A percentile compares a stretch with the other conserved stretches of the same genome.
Conservation (phyloP, 2,888 invertebrate species). For the Hoplodrina blanda region DNA sequence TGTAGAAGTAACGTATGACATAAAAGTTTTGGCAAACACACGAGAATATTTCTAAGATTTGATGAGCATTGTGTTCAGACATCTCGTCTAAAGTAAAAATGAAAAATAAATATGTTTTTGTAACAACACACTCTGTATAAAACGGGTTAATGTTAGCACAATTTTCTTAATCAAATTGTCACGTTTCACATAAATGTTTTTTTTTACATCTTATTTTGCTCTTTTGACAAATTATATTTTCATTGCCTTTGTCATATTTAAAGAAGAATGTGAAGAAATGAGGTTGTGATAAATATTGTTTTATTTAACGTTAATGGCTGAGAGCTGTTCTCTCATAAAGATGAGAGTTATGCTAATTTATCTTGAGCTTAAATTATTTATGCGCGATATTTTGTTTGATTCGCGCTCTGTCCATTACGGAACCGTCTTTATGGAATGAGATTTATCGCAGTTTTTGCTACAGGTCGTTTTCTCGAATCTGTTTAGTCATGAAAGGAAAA, state of each 20-base stretch:
- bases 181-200: conserved; percentile 40
- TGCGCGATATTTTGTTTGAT: conserved; percentile 55
- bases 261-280: conserved; percentile 63
- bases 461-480: conserved; percentile 42
- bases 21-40: conserved; percentile 42
- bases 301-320: conserved; percentile 61
- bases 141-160: conserved; percentile 32
- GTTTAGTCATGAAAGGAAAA: conserved; percentile 49
- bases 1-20: conserved; percentile 22
- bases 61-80: conserved; percentile 32
- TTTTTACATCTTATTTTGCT: conserved; percentile 46
- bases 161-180: conserved; percentile 55
- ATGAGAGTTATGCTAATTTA: conserved; percentile 56
- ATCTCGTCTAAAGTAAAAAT: conserved; percentile 22
- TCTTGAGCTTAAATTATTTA: conserved; percentile 53
- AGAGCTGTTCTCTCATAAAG: conserved; percentile 40
- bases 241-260: conserved; percentile 50
- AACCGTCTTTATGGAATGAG: conserved; percentile 41
- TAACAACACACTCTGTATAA: conserved; percentile 23
- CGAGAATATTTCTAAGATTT: conserved; percentile 44
- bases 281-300: conserved; percentile 66
- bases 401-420: conserved; percentile 52
- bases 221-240: conserved; percentile 64
- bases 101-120: conserved; percentile 43
- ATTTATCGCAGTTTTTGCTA: conserved; percentile 53